Evolutionary conservation across 2,797 vertebrate genomes (phyloP).

Genomic region (Vipera latastei): DNA sequence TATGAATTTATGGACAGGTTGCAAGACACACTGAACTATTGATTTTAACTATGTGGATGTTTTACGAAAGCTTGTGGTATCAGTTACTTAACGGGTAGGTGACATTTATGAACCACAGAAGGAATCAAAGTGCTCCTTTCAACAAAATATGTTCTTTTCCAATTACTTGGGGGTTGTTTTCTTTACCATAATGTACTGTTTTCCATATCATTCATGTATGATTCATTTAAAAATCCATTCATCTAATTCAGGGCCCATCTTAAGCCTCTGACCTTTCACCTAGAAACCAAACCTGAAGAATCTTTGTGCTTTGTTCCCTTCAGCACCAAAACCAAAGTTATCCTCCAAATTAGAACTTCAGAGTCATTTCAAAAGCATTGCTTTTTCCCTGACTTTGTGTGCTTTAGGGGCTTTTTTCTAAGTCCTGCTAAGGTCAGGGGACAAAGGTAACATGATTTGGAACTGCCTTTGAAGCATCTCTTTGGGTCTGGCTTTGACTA

Average conservation of each 20-base stretch:
- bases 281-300: not conserved
- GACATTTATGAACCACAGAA: not conserved
- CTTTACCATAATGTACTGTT: fast-evolving
- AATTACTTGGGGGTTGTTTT: not conserved
- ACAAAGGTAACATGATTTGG: not conserved
- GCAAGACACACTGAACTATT: not conserved
- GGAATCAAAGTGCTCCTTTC: not conserved
- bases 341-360: not conserved
- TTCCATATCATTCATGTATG: not conserved
- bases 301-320: not conserved
- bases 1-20: not conserved
- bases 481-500: not conserved
- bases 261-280: constrained; percentile 13
- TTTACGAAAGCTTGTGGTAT: not conserved
- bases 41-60: not conserved
- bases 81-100: not conserved
- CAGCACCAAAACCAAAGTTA: not conserved
- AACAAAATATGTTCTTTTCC: not conserved
- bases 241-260: not conserved
- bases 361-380: not conserved
- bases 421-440: fast-evolving
- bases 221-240: not conserved
- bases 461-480: not conserved
- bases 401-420: not conserved
- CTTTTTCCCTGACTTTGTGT: not conserved